These are phyloP conservation scores for Dermochelys coriacea DNA, from an alignment of 2,797 vertebrate genomes.

Conservation along the genomic window DNA sequence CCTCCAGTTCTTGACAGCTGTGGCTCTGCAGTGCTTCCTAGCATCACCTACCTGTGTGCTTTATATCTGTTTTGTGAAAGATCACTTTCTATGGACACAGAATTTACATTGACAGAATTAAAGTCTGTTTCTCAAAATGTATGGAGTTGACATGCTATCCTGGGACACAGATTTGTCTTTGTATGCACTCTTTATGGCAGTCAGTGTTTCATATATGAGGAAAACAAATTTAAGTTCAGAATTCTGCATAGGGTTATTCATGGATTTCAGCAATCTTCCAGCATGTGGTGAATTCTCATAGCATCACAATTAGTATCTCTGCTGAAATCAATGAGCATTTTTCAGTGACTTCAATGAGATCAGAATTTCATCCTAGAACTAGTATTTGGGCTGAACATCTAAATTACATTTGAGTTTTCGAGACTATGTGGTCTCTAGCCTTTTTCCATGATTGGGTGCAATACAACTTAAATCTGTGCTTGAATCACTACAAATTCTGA, in stretches of 20 bases:
- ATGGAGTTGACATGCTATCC: background rate
- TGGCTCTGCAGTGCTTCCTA: background rate
- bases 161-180: background rate
- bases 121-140: background rate
- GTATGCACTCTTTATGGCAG: background rate
- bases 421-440: background rate
- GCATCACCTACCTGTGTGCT: background rate
- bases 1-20: background rate
- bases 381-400: background rate
- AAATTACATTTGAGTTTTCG: background rate
- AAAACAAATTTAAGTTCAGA: background rate
- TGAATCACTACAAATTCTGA: background rate
- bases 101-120: background rate
- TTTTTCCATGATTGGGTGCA: background rate
- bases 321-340: background rate
- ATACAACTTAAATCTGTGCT: background rate
- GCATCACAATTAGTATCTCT: background rate
- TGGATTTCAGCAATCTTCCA: background rate
- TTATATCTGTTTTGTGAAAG: background rate
- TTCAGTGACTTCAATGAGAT: background rate
- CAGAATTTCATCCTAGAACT: background rate
- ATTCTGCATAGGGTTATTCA: background rate
- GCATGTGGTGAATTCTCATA: background rate
- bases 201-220: rapidly evolving
- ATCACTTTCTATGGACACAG: background rate